A percentile compares a stretch with the other conserved stretches of the same genome.
phyloP scores from a whole-genome alignment of 2,113 vertebrate species.

The Manacus vitellinus region DNA sequence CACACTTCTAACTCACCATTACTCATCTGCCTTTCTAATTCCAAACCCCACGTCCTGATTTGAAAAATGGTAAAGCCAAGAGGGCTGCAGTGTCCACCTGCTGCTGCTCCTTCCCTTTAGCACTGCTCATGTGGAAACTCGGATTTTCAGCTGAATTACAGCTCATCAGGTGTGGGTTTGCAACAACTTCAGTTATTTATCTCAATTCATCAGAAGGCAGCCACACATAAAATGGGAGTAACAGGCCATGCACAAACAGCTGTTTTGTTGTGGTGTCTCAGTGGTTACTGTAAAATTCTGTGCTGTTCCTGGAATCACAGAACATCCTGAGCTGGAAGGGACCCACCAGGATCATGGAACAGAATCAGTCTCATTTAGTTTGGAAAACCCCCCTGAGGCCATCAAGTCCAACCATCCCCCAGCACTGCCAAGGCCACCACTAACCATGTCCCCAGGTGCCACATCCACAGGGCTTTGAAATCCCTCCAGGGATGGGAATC shows the following conservation, averaged over 20 bases:
- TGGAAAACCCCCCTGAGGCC: background rate
- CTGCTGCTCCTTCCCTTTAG: background rate
- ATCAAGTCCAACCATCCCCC: fast-evolving
- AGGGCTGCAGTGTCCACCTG: background rate
- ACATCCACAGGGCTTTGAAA: background rate
- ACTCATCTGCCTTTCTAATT: background rate
- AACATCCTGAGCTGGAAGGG: fast-evolving
- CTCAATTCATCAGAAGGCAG: background rate
- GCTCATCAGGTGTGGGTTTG: background rate
- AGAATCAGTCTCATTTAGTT: fast-evolving
- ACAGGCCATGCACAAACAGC: background rate
- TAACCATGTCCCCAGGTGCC: fast-evolving
- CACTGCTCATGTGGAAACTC: background rate
- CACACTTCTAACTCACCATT: background rate
- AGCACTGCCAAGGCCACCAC: background rate
- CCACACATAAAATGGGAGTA: background rate
- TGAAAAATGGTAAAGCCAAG: background rate
- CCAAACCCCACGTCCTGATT: background rate
- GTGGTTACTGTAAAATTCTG: background rate
- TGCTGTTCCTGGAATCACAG: background rate
- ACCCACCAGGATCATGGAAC: too few relatives aligned
- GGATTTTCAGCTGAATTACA: background rate
- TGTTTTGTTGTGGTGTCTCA: fast-evolving
- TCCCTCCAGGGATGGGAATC: too few relatives aligned
- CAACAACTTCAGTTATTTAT: background rate